Conservation (phyloP, 2,888 invertebrate genomes). For the Timema cristinae region DNA sequence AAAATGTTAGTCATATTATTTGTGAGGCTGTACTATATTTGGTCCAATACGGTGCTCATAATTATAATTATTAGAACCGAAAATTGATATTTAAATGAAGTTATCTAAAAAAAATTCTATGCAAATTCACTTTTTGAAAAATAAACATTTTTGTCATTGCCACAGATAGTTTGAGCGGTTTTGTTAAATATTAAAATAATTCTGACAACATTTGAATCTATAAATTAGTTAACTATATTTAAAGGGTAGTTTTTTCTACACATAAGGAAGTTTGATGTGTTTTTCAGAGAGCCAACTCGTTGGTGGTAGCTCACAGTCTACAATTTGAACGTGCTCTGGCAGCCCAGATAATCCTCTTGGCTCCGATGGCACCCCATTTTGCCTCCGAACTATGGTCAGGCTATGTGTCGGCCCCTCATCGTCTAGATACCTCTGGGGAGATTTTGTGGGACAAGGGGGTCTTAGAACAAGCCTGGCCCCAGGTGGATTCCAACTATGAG, state of each 20-base stretch:
- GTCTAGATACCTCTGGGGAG: conserved; percentile 49
- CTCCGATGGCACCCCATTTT: conserved; percentile 89
- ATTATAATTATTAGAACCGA: too few species aligned
- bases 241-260: conserved; percentile 9
- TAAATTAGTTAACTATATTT: conserved; percentile 29
- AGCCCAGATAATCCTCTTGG: conserved; percentile 74
- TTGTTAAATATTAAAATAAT: too few species aligned
- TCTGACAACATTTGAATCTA: not conserved
- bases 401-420: conserved; percentile 60
- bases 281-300: conserved; percentile 50
- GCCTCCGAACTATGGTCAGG: conserved; percentile 88
- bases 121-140: too few species aligned
- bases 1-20: too few species aligned
- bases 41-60: too few species aligned
- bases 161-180: too few species aligned
- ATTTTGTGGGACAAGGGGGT: conserved; percentile 67
- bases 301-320: conserved; percentile 57
- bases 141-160: too few species aligned
- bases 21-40: too few species aligned
- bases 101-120: too few species aligned
- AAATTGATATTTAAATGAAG: too few species aligned
- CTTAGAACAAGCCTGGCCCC: conserved; percentile 73
- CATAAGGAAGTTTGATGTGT: not conserved
- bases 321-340: conserved; percentile 78
- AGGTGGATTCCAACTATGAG: conserved; percentile 61